Base-by-base conservation (phyloP, 1,140 invertebrate genomes). In the Ceratosolen fusciceps region DNA sequence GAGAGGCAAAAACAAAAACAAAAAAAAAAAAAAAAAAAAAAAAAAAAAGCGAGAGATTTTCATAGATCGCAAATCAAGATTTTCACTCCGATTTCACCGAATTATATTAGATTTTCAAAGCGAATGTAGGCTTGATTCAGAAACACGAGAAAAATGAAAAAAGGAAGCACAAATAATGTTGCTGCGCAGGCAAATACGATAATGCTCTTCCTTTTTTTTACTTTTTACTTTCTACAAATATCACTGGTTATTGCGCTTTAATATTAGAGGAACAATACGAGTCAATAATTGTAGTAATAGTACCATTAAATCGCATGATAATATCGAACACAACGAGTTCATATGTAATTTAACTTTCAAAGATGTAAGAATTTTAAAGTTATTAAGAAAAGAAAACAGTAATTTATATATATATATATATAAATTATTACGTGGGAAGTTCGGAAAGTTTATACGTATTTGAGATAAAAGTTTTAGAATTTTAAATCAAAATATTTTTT, bases 401-500 rank as follows among this genome's bases (percentile, higher is more conserved):
- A n/a, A n/a, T n/a, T n/a, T n/a, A n/a, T n/a, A n/a, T n/a, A n/a
- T n/a, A n/a, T n/a, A n/a, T n/a, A n/a, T n/a, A n/a, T n/a, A n/a
- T n/a, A n/a, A n/a, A n/a, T n/a, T n/a, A n/a, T n/a, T n/a, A n/a
- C n/a, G n/a, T n/a, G n/a, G n/a, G n/a, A n/a, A n/a, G n/a, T n/a
- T n/a, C n/a, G n/a, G n/a, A n/a, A n/a, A n/a, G n/a, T n/a, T n/a
- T n/a, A n/a, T n/a, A n/a, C n/a, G n/a, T n/a, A n/a, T n/a, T n/a
- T n/a, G n/a, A n/a, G n/a, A n/a, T 65, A 5, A n/a, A 7, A 62
- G 2, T 34, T 62, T 62, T 16, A 31, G 31, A 65, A 65, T 19
- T 65, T 21, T 65, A 65, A 37, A 37, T 65, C 21, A 73, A 58
- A 73, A 56, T 56, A 58, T 56, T 73, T 73, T 73, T 29, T 16